Conservation (phyloP, 2,797 vertebrate species). For the Crocidura indochinensis region DNA sequence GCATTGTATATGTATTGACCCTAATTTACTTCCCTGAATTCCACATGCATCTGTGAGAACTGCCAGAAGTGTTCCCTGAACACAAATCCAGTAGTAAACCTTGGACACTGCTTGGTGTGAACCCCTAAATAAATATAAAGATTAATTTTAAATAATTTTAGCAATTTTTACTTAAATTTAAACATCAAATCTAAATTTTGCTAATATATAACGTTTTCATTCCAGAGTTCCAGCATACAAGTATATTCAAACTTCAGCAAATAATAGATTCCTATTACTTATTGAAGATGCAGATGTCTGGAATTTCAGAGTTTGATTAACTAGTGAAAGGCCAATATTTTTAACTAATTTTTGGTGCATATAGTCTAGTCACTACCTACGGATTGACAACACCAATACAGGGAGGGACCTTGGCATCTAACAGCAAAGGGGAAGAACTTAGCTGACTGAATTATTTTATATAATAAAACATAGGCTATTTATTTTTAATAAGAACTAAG, state of each 20-base stretch:
- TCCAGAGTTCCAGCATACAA: background rate
- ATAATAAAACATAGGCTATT: constrained; percentile 61
- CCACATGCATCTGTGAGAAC: no score
- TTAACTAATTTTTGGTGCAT: background rate
- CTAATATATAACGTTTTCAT: constrained; percentile 47
- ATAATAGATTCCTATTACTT: background rate
- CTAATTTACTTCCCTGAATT: no score
- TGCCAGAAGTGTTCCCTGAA: no score
- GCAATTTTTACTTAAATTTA: background rate
- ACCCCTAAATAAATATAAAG: no score
- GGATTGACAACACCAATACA: background rate
- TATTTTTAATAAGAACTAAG: constrained; percentile 37
- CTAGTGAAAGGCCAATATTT: background rate
- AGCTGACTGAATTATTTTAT: constrained; percentile 66
- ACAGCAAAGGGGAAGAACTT: constrained; percentile 36
- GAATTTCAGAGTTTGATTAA: background rate
- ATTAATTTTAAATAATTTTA: no score
- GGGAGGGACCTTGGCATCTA: background rate
- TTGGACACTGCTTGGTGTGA: no score
- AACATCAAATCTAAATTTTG: background rate
- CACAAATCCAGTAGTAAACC: no score
- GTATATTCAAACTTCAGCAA: constrained; percentile 47
- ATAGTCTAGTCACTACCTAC: background rate
- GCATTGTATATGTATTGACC: no score
- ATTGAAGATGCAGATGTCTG: background rate